Percentiles rank a stretch among this genome's conserved stretches.
Conservation (phyloP, 92 coral and sea anemone genomes). For the Desmophyllum pertusum region DNA sequence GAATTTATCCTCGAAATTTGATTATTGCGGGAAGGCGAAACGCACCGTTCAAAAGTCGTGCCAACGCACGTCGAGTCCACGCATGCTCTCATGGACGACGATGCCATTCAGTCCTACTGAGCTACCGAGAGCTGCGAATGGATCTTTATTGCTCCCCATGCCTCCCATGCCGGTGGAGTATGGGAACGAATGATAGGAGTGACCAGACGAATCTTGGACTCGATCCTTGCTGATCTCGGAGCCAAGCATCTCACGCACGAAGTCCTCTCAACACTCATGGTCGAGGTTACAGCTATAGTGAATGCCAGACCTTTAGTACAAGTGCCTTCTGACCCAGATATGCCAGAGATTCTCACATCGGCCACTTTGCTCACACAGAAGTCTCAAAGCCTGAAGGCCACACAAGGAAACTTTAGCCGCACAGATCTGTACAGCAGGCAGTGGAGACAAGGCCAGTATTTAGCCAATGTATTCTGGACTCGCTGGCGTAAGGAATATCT, state of each 20-base stretch:
- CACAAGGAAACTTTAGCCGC: constrained; percentile 28
- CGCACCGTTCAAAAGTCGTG: no score
- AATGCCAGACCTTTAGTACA: constrained; percentile 42
- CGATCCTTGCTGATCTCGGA: constrained; percentile 19
- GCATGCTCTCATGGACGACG: constrained; percentile 14
- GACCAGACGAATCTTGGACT: constrained; percentile 25
- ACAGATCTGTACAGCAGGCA: constrained; percentile 33
- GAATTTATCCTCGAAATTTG: no score
- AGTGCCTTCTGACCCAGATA: constrained; percentile 26
- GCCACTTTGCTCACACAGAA: constrained; percentile 47
- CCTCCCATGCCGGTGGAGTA: constrained; percentile 30
- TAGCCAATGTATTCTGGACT: constrained; percentile 29
- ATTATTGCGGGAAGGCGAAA: no score
- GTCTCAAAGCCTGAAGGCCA: not conserved
- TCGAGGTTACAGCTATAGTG: constrained; percentile 40
- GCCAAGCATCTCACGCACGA: constrained; percentile 38
- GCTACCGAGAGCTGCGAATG: constrained; percentile 17
- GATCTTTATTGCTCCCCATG: constrained; percentile 32
- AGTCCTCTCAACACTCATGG: constrained; percentile 42
- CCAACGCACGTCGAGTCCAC: no score
- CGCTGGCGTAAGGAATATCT: constrained; percentile 45
- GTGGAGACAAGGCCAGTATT: constrained; percentile 36
- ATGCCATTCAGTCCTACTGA: constrained; percentile 6
- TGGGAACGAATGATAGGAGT: constrained; percentile 49
- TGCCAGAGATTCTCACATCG: constrained; percentile 48